These are phyloP conservation scores for Ceyx cyanopectus DNA, from an alignment of 2,113 vertebrate species.

Conservation along the genomic window DNA sequence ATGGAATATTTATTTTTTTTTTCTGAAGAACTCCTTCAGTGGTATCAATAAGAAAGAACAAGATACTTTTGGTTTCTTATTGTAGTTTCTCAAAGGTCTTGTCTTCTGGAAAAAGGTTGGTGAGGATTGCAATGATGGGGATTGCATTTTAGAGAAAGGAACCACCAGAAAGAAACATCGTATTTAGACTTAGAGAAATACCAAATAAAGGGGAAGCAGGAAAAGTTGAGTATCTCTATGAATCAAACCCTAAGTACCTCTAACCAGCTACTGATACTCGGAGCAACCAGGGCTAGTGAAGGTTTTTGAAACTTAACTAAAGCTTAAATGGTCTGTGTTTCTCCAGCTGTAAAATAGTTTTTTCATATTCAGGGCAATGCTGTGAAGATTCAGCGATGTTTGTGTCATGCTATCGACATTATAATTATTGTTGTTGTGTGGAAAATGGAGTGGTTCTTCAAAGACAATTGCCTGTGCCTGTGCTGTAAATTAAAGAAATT, in stretches of 20 bases:
- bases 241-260: background rate
- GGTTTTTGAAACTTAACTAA: background rate
- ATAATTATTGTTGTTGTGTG: slow-evolving; percentile 45
- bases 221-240: background rate
- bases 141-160: background rate
- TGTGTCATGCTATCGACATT: background rate
- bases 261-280: background rate
- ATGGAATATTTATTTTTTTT: background rate
- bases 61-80: background rate
- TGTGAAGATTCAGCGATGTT: background rate
- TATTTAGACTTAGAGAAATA: background rate
- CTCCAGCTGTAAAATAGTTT: background rate
- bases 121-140: background rate
- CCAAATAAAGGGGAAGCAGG: background rate
- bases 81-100: background rate
- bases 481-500: slow-evolving; percentile 68
- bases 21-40: background rate
- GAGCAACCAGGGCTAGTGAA: background rate
- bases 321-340: background rate
- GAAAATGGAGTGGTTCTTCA: slow-evolving; percentile 58
- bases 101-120: background rate
- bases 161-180: background rate
- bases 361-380: background rate
- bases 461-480: slow-evolving; percentile 53
- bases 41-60: background rate